These are phyloP conservation scores for Gorsachius goisagi DNA, from an alignment of 2,113 vertebrate genomes.

Conservation along the genomic window DNA sequence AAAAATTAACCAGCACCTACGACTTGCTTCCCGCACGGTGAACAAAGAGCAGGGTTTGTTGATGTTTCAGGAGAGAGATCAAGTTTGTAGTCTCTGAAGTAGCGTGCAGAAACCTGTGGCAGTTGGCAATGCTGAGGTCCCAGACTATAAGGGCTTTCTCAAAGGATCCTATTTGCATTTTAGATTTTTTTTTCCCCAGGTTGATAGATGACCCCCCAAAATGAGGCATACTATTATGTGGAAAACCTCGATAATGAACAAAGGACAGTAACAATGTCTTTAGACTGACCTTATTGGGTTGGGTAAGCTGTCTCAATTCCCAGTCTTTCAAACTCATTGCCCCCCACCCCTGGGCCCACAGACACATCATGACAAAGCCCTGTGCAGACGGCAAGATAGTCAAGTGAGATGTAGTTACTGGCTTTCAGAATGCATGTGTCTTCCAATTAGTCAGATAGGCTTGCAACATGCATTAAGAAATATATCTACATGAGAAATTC, in stretches of 20 bases:
- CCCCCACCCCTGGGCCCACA: background rate
- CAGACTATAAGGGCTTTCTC: background rate
- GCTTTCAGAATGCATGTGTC: background rate
- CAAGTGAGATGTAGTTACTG: background rate
- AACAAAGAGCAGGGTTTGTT: background rate
- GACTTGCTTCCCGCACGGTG: fast-evolving
- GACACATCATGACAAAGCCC: background rate
- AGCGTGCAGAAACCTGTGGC: background rate
- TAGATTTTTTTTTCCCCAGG: background rate
- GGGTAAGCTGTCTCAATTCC: background rate
- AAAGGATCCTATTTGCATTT: background rate
- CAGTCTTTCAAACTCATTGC: background rate
- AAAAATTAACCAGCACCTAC: background rate
- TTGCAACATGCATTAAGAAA: background rate
- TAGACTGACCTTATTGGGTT: background rate
- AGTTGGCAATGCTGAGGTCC: background rate
- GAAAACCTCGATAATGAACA: background rate
- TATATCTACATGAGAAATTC: background rate
- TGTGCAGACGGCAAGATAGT: background rate
- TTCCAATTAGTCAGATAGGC: background rate
- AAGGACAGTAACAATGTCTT: background rate
- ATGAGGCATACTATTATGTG: background rate
- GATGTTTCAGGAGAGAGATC: background rate
- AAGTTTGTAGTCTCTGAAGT: background rate
- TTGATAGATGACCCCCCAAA: background rate